Base-by-base conservation (phyloP, 2,113 vertebrate species). In the Camelus bactrianus region DNA sequence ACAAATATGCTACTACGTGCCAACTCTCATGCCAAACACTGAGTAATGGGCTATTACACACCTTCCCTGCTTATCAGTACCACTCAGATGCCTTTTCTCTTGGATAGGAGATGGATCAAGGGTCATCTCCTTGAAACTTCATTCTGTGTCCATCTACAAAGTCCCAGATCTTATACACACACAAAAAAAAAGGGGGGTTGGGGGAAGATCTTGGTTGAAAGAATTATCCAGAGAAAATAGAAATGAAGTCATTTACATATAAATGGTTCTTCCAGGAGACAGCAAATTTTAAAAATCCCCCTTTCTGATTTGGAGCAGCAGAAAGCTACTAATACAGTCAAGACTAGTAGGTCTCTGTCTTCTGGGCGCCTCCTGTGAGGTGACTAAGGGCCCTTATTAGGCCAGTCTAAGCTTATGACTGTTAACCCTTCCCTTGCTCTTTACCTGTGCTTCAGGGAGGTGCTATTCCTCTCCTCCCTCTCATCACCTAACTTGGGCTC, bases 201-300 rank as follows among this genome's bases (percentile, higher is more conserved):
- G 38, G 38, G 38, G 38, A 42, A 5, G 32, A 69, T 91, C 62
- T 92, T 28, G 1, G 64, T 77, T 56, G 54, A 77, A 95, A 86
- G 62, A 91, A 96, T 95, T 93, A 46, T 75, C 70, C 87, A 73
- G 54, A 91, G 50, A 75, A 24, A 69, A 79, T 62, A 1, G 70
- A 83, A 93, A 91, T 46, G 22, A 94, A 89, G 35, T 73, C 20
- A 86, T 96, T 94, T 96, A 54, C 58, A 91, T 89, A 77, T 65
- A 93, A 87, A 69, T 89, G 20, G 38, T 86, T 89, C 81, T 96
- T 97, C 93, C 46, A 0, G 10, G 86, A 97, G 72, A 87, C 20
- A 30, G 26, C 77, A 52, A 84, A 97, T 42, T 42, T 42, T 42
- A 97, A 96, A 94, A 97, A 94, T 32, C 73, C 85, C 81, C 32